Evolutionary conservation across 2,797 vertebrate species (phyloP).

Genomic region (Chromobotia macracanthus): DNA sequence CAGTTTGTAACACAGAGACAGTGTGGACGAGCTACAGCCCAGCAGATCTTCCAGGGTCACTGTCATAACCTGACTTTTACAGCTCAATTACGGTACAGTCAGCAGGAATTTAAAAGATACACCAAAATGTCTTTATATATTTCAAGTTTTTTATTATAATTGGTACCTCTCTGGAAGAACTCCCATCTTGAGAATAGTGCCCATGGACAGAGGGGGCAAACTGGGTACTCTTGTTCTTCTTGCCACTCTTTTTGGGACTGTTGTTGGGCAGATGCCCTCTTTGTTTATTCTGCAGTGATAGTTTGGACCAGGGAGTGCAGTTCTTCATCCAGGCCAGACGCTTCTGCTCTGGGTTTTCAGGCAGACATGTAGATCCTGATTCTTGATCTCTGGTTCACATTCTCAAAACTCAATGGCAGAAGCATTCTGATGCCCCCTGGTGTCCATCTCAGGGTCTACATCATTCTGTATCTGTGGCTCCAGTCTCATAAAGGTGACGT

Average conservation of each 20-base stretch:
- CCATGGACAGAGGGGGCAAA: conserved; percentile 73
- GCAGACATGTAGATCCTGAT: conserved; percentile 55
- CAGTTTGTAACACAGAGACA: conserved; percentile 81
- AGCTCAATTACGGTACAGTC: conserved; percentile 3
- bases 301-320: conserved; percentile 82
- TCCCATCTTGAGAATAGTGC: conserved; percentile 75
- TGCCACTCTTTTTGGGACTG: conserved; percentile 44
- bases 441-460: conserved; percentile 8
- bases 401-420: not conserved
- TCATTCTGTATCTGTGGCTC: not conserved
- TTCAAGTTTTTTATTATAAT: not conserved
- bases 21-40: conserved; percentile 80
- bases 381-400: not conserved
- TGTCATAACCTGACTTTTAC: conserved; percentile 78
- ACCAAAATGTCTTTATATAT: not conserved
- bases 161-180: conserved; percentile 83
- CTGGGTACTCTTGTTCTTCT: conserved; percentile 61
- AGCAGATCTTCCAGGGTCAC: conserved; percentile 84
- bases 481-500: not conserved
- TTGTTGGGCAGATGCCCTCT: conserved; percentile 29
- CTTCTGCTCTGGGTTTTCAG: conserved; percentile 78
- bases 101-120: not conserved
- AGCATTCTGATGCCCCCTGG: not conserved
- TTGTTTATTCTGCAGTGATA: conserved; percentile 78
- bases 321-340: conserved; percentile 85